Evolutionary conservation across 2,113 vertebrate species (phyloP).

Genomic region (Piliocolobus tephrosceles): DNA sequence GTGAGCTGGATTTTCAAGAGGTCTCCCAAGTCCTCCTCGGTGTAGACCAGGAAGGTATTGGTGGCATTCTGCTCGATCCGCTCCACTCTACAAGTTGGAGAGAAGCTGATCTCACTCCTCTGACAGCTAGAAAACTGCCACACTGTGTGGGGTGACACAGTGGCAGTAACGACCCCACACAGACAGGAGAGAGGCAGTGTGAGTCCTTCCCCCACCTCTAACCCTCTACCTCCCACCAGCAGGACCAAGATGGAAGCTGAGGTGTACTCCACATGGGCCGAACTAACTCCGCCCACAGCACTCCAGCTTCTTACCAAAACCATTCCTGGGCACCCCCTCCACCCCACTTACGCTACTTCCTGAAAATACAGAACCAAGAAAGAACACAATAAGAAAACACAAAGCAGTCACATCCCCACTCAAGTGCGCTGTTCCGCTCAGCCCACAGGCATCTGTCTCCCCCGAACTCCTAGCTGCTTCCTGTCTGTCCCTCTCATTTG

Average conservation of each 20-base stretch:
- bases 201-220: neutral
- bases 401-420: neutral
- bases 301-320: neutral
- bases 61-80: constrained; percentile 90
- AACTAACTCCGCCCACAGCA: neutral
- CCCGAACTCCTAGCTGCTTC: neutral
- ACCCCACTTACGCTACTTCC: neutral
- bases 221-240: neutral
- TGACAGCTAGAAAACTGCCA: neutral
- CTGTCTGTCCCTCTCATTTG: neutral
- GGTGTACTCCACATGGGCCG: neutral
- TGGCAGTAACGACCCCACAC: neutral
- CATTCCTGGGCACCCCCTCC: neutral
- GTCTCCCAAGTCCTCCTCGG: constrained; percentile 95
- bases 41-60: constrained; percentile 96
- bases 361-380: neutral
- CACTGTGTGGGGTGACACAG: accelerated
- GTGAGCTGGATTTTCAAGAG: constrained; percentile 91
- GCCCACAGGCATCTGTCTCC: neutral
- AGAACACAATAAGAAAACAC: neutral
- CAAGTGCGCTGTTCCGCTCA: neutral
- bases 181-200: neutral
- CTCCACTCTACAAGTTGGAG: constrained; percentile 81
- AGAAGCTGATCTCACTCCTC: neutral
- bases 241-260: neutral